Base-by-base conservation (phyloP, 1,140 invertebrate species). In the Harlomillsia oculata region DNA sequence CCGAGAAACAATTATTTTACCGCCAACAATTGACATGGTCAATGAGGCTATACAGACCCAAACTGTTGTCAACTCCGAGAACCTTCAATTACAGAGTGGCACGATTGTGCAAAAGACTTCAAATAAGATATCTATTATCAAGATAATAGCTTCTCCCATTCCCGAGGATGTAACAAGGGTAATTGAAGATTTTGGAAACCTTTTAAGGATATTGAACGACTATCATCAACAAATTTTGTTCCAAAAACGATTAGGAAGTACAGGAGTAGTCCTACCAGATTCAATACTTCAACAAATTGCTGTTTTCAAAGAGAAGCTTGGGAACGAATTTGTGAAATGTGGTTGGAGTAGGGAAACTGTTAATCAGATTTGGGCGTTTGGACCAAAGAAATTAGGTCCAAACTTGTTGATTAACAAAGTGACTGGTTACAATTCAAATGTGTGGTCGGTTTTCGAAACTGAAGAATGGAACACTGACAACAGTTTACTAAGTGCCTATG, bases 1-100 rank as follows among this genome's bases (percentile, higher is more conserved):
- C 65, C 76, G 89, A 64, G 96, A 99, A 72, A 99, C 94, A 0
- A 80, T 97, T 56, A 80, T 97, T 0, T 76, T 78, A 29, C 82
- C 82, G 14, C 88, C 89, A 0, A 88, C 81, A 67, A 70, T 87
- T 1, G 89, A 94, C 67, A 88, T 89, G 85, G 82, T 89, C 0
- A 93, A 94, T 71, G 89, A 93, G 76, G 78, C 78, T 25, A 89
- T 90, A 64, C 80, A 80, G 70, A 67, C 76, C 66, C 75, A 74
- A 59, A 62, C 71, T 21, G 63, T 69, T 5, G 53, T 40, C 13
- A 67, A 63, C 58, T 66, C 64, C 44, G 64, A 60, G 32, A 50
- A 28, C 43, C 8, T 25, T 11, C 59, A 16, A 0, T 5, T 79
- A 57, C 71, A 68, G n/a, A 71, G 76, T 21, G 73, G 77, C 20